Percentiles rank a stretch among this genome's conserved stretches.
Evolutionary conservation across 2,797 vertebrate species (phyloP).

Genomic region (Chiloscyllium punctatum): DNA sequence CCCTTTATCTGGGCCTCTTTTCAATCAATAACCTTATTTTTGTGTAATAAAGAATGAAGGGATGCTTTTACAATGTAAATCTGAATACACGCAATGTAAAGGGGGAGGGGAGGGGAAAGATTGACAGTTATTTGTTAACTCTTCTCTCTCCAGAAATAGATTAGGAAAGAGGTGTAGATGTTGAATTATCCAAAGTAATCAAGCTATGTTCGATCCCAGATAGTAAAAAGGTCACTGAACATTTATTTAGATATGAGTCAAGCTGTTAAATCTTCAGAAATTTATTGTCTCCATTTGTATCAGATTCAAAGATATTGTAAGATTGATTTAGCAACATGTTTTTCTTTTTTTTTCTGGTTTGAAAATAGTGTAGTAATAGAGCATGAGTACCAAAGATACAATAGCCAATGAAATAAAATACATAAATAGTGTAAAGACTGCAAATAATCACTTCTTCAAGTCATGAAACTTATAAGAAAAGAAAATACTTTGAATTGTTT

Average conservation of each 20-base stretch:
- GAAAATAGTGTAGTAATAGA: not conserved
- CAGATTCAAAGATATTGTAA: not conserved
- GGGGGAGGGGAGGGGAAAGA: not conserved
- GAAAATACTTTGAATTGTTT: not conserved
- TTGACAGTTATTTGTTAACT: slow-evolving; percentile 10
- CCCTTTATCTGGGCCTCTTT: slow-evolving; percentile 30
- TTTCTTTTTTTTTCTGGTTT: not conserved
- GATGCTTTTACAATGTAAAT: slow-evolving; percentile 28
- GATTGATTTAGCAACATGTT: slow-evolving; percentile 1
- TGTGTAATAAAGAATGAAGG: slow-evolving; percentile 37
- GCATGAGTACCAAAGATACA: not conserved
- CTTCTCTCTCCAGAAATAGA: not conserved
- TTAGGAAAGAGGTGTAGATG: not conserved
- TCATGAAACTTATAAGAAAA: not conserved
- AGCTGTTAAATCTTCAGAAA: not conserved
- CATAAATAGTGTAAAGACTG: too few relatives aligned
- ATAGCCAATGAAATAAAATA: not conserved
- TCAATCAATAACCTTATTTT: slow-evolving; percentile 32
- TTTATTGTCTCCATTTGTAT: not conserved
- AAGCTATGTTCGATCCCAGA: slow-evolving; percentile 24
- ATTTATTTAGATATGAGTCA: slow-evolving; percentile 27
- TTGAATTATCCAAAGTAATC: slow-evolving; percentile 18
- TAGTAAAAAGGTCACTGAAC: slow-evolving; percentile 13
- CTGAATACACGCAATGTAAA: not conserved
- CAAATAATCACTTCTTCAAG: not conserved